phyloP scores from a whole-genome alignment of 2,888 invertebrate genomes.

The Latheticus oryzae region DNA sequence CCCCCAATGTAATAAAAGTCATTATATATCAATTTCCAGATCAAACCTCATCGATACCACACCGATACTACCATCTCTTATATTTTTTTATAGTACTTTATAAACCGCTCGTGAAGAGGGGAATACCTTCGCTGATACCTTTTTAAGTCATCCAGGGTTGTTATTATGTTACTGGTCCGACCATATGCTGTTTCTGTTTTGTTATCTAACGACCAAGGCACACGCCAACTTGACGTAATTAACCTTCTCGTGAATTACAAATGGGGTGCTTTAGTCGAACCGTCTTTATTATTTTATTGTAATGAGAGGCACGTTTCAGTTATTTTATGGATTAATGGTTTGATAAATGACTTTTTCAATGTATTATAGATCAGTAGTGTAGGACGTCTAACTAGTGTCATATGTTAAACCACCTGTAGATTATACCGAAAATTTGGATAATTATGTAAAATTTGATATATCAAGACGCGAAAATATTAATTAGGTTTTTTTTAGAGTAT shows the following conservation, averaged over 20 bases:
- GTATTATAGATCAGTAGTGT: too few species aligned
- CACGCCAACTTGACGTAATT: constrained; percentile 39
- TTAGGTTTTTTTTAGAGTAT: too few species aligned
- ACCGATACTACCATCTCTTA: constrained; percentile 34
- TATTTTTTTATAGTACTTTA: constrained; percentile 24
- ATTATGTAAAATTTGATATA: too few species aligned
- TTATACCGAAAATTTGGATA: too few species aligned
- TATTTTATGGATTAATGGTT: constrained; percentile 49
- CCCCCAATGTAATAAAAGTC: constrained; percentile 43
- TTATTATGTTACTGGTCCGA: constrained; percentile 46
- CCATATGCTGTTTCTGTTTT: constrained; percentile 49
- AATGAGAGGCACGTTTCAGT: constrained; percentile 50
- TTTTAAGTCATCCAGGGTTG: constrained; percentile 39
- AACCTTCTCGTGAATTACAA: constrained; percentile 39
- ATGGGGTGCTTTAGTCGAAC: constrained; percentile 31
- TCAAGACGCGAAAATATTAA: too few species aligned
- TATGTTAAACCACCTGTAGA: too few species aligned
- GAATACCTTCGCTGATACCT: constrained; percentile 22
- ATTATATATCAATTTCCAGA: constrained; percentile 49
- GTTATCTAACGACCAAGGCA: constrained; percentile 41
- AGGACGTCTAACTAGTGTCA: too few species aligned
- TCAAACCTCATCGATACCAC: constrained; percentile 45
- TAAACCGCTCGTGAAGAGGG: constrained; percentile 19
- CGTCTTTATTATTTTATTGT: constrained; percentile 46
- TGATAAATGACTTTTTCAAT: constrained; percentile 39